phyloP scores from a whole-genome alignment of 2,797 vertebrate species.

The Crocidura indochinensis region DNA sequence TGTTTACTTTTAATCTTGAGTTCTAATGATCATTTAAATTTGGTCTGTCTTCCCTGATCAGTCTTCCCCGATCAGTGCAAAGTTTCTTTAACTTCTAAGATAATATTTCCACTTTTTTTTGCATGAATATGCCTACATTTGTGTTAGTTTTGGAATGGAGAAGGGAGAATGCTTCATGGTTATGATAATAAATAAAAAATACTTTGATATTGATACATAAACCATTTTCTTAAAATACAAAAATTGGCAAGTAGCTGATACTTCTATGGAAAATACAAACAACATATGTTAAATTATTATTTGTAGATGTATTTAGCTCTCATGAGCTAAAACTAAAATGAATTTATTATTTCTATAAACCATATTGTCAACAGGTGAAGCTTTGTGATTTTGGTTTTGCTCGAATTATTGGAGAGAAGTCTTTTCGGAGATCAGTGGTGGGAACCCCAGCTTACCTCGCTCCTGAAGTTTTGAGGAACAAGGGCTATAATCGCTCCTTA shows the following conservation, averaged over 20 bases:
- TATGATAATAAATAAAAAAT: constrained; percentile 58
- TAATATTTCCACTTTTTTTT: background rate
- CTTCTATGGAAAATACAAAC: background rate
- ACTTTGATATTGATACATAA: background rate
- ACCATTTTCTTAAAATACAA: background rate
- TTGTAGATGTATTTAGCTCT: background rate
- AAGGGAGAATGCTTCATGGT: background rate
- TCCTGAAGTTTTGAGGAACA: constrained; percentile 97
- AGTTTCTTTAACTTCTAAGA: constrained; percentile 21
- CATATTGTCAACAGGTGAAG: constrained; percentile 93
- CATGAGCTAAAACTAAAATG: background rate
- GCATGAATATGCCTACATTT: constrained; percentile 29
- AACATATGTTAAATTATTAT: background rate
- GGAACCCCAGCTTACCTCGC: constrained; percentile 98
- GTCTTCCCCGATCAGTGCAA: background rate
- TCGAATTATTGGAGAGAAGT: constrained; percentile 98
- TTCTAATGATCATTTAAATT: background rate
- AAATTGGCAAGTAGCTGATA: constrained; percentile 2
- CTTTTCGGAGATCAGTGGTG: constrained; percentile 97
- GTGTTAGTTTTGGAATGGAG: background rate
- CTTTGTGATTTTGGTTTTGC: constrained; percentile 99
- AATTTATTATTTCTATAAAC: constrained; percentile 43
- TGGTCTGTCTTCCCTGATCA: background rate
- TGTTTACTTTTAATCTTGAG: background rate
- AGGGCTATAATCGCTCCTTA: constrained; percentile 98